Percentiles rank a stretch among this genome's conserved stretches.
phyloP scores from a whole-genome alignment of 2,797 vertebrate species.

The Cyprinella venusta region DNA sequence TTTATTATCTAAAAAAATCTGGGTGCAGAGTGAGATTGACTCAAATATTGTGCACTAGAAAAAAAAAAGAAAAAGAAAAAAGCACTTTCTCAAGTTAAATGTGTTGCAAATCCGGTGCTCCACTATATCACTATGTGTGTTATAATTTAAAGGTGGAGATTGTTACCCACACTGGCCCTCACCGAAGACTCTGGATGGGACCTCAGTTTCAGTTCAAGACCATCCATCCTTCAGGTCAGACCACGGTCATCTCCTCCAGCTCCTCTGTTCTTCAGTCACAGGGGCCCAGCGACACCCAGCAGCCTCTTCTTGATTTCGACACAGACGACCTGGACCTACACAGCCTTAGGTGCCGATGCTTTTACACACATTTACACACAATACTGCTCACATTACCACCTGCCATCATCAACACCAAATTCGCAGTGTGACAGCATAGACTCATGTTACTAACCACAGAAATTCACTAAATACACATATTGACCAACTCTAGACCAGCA shows the following conservation, averaged over 20 bases:
- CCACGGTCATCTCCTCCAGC: conserved; percentile 96
- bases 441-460: conserved; percentile 46
- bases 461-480: conserved; percentile 28
- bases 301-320: conserved; percentile 95
- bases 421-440: conserved; percentile 19
- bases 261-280: conserved; percentile 97
- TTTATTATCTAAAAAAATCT: not conserved
- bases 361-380: conserved; percentile 39
- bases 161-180: conserved; percentile 96
- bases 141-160: conserved; percentile 89
- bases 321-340: conserved; percentile 95
- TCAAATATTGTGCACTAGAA: not conserved
- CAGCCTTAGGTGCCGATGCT: conserved; percentile 86
- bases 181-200: conserved; percentile 97
- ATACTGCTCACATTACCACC: conserved; percentile 12
- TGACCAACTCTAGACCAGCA: conserved; percentile 7
- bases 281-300: conserved; percentile 89
- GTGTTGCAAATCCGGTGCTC: not conserved
- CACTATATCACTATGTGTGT: conserved; percentile 5
- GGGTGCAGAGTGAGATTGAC: not conserved
- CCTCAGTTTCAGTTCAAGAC: conserved; percentile 99
- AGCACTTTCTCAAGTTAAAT: not conserved
- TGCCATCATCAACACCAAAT: conserved; percentile 28
- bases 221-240: conserved; percentile 96
- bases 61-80: not conserved